A percentile compares a stretch with the other conserved stretches of the same genome.
These are phyloP conservation scores for Dolichallabes microphthalmus DNA, from an alignment of 2,113 vertebrate genomes.

Conservation along the genomic window DNA sequence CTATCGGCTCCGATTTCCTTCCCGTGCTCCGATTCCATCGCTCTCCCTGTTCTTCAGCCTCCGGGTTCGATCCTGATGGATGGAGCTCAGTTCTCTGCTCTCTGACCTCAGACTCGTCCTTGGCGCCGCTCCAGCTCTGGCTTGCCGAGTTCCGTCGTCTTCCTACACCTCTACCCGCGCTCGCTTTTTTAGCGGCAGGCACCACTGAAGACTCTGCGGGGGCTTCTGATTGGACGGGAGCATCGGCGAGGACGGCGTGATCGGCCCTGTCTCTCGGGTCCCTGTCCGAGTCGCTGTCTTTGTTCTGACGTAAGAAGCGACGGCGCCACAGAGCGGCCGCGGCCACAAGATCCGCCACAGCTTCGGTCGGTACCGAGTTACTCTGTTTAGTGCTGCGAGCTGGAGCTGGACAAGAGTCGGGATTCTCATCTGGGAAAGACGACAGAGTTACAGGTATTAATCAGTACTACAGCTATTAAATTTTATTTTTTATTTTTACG, in stretches of 20 bases:
- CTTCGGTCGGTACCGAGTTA: background rate
- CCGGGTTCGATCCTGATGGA: background rate
- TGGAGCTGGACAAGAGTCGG: background rate
- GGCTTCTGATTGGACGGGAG: conserved; percentile 14
- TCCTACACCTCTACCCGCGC: background rate
- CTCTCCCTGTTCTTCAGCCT: background rate
- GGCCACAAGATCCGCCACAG: background rate
- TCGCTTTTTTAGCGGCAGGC: background rate
- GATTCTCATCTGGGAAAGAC: background rate
- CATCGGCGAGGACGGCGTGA: background rate
- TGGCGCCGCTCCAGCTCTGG: background rate
- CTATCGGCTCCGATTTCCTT: background rate
- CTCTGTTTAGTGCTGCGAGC: background rate
- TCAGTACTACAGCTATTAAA: background rate
- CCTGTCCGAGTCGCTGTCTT: background rate
- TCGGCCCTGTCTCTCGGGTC: background rate
- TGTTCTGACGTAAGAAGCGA: conserved; percentile 2
- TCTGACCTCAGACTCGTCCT: background rate
- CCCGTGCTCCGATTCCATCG: background rate
- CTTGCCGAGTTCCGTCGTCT: background rate
- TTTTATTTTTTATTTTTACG: too few relatives aligned
- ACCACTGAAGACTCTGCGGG: background rate
- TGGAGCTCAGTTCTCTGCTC: background rate
- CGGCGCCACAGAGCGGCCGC: conserved; percentile 35
- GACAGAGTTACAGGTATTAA: conserved; percentile 27